Evolutionary conservation across 2,113 vertebrate species (phyloP).

Genomic region (Prionailurus viverrinus): DNA sequence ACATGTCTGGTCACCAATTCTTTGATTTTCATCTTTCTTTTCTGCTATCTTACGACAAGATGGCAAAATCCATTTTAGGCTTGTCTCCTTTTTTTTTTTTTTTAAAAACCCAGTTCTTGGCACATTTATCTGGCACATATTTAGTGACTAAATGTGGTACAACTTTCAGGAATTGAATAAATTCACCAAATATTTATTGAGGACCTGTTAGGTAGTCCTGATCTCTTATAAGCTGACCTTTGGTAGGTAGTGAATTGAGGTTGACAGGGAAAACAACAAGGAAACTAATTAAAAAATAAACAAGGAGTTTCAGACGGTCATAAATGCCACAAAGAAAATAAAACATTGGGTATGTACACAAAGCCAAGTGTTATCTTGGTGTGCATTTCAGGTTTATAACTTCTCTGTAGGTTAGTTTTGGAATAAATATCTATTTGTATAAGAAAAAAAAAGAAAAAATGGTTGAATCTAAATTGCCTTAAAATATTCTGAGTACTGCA

Average conservation of each 20-base stretch:
- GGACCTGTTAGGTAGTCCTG: background rate
- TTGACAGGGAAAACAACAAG: background rate
- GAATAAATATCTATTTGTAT: background rate
- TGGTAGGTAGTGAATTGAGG: background rate
- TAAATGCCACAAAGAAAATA: background rate
- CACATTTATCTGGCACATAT: background rate
- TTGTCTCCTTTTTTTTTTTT: background rate
- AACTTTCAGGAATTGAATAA: background rate
- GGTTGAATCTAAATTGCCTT: background rate
- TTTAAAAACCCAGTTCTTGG: background rate
- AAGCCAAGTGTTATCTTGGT: background rate
- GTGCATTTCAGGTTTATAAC: background rate
- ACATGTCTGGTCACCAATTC: background rate
- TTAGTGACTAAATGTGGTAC: background rate
- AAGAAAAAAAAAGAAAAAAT: background rate
- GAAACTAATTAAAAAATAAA: background rate
- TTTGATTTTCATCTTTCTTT: background rate
- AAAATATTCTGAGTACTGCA: background rate
- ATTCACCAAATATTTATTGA: background rate
- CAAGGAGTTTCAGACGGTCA: background rate
- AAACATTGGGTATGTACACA: background rate
- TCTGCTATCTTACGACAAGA: background rate
- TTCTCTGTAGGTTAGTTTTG: background rate
- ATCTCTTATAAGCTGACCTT: background rate
- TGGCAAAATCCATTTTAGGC: background rate